phyloP scores from a whole-genome alignment of 2,888 invertebrate species.

The Choreutis nemorana region DNA sequence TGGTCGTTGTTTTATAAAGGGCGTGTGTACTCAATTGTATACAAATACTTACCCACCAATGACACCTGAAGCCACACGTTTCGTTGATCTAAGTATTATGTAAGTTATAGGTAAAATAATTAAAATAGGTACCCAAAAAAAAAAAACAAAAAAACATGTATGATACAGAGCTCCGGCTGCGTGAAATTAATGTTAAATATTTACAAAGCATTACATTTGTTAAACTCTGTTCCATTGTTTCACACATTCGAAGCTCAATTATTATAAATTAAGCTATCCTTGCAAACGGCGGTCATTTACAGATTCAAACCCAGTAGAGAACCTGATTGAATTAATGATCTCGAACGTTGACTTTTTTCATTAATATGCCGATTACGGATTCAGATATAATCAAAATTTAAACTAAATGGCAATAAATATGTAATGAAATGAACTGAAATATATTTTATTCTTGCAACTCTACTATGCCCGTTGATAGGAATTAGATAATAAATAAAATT shows the following conservation, averaged over 20 bases:
- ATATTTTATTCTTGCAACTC: constrained; percentile 59
- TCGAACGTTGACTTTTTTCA: too few species aligned
- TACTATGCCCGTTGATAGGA: constrained; percentile 61
- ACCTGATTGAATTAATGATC: too few species aligned
- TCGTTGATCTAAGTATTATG: constrained; percentile 60
- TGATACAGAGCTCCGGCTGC: constrained; percentile 42
- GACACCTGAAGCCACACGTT: constrained; percentile 59
- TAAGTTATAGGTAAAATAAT: constrained; percentile 56
- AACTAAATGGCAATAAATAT: constrained; percentile 31
- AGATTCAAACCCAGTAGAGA: too few species aligned
- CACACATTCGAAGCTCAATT: constrained; percentile 42
- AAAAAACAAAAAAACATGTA: constrained; percentile 37
- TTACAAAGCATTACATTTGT: constrained; percentile 24
- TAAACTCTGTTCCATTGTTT: constrained; percentile 27
- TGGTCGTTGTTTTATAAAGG: too few species aligned
- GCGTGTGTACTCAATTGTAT: constrained; percentile 40
- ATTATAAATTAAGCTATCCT: constrained; percentile 51
- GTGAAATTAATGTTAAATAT: constrained; percentile 29
- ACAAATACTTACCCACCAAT: constrained; percentile 61
- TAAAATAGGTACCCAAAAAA: constrained; percentile 39
- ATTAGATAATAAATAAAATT: constrained; percentile 64
- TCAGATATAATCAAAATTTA: too few species aligned
- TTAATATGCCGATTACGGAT: too few species aligned
- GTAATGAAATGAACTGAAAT: constrained; percentile 38
- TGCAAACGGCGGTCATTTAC: constrained; percentile 22